A percentile compares a stretch with the other conserved stretches of the same genome.
Evolutionary conservation across 2,797 vertebrate genomes (phyloP).

Genomic region (Eleutherodactylus coqui): DNA sequence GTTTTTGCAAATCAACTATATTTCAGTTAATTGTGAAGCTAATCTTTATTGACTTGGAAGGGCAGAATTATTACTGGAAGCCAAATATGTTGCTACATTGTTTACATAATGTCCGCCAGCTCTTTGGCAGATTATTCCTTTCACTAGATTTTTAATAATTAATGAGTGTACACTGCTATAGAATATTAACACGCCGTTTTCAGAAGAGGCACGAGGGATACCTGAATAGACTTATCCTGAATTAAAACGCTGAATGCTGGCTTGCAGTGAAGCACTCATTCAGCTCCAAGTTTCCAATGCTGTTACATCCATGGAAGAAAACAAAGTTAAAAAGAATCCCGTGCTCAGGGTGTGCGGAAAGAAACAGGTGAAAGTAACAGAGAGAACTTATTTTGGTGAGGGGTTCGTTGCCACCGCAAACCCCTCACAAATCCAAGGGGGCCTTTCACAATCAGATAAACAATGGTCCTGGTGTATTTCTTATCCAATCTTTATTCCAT

Average conservation of each 20-base stretch:
- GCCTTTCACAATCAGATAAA: no score
- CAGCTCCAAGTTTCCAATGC: no score
- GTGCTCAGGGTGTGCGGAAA: no score
- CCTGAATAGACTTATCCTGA: neutral
- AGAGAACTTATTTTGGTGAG: no score
- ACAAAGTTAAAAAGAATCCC: no score
- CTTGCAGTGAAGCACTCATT: neutral
- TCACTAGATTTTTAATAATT: conserved; percentile 46
- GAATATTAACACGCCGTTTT: conserved; percentile 36
- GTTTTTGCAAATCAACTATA: neutral
- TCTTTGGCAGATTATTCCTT: conserved; percentile 10
- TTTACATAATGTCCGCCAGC: conserved; percentile 41
- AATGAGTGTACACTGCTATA: conserved; percentile 43
- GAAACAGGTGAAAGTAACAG: no score
- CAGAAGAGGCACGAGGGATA: conserved; percentile 4
- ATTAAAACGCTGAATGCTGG: neutral
- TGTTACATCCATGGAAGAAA: no score
- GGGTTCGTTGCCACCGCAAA: no score
- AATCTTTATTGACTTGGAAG: conserved; percentile 39
- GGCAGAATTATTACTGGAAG: conserved; percentile 27
- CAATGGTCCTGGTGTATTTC: no score
- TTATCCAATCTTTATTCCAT: no score
- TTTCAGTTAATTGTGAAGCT: neutral
- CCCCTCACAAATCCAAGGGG: no score
- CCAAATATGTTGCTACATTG: conserved; percentile 45